Conservation (phyloP, 2,113 vertebrate genomes). For the Podarcis muralis region DNA sequence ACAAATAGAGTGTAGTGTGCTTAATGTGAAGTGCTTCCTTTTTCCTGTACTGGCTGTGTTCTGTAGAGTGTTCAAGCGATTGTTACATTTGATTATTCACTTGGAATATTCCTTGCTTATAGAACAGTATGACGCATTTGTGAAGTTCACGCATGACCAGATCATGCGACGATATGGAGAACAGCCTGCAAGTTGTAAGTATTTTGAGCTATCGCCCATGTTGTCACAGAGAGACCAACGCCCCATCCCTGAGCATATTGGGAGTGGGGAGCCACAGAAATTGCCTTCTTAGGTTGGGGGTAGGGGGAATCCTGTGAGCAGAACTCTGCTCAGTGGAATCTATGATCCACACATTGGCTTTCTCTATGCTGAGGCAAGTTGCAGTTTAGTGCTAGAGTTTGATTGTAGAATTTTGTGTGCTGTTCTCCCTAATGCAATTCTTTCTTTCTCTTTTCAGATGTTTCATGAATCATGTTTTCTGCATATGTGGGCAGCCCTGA, state of each 20-base stretch:
- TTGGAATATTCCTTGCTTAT: constrained; percentile 51
- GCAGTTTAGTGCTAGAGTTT: neutral
- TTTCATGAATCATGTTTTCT: constrained; percentile 88
- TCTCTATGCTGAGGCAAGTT: neutral
- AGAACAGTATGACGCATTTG: constrained; percentile 99
- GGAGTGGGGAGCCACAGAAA: neutral
- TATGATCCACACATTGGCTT: neutral
- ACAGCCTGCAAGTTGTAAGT: constrained; percentile 99
- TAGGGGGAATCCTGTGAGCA: neutral
- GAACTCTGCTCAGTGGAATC: neutral
- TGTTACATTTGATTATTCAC: neutral
- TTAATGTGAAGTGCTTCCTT: neutral
- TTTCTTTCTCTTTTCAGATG: constrained; percentile 75
- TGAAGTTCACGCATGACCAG: constrained; percentile 99
- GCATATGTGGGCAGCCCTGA: constrained; percentile 78
- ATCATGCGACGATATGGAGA: constrained; percentile 98
- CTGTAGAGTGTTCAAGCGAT: neutral
- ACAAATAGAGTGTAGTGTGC: neutral
- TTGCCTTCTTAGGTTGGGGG: neutral
- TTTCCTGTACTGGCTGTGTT: neutral
- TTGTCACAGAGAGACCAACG: neutral
- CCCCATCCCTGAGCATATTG: neutral
- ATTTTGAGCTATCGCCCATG: constrained; percentile 32
- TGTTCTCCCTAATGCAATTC: constrained; percentile 50
- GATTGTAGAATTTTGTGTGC: neutral